Percentiles rank a stretch among this genome's conserved stretches.
These are phyloP conservation scores for pig (Sus scrofa) DNA, from an alignment of 2,113 vertebrate species.

Conservation along the genomic window T2T-Sscrofa CM000830.6:35703001-35703500, in stretches of 20 bases:
- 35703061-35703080: not conserved
- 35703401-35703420: not conserved
- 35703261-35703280: not conserved
- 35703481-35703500: constrained; percentile 25
- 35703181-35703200: not conserved
- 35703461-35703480: not conserved
- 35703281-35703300: not conserved
- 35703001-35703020: not conserved
- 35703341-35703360: not conserved
- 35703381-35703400: not conserved
- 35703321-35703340: not conserved
- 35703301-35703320: not conserved
- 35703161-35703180: not conserved
- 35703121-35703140: not conserved
- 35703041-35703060: not conserved
- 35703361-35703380: not conserved
- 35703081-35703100: not conserved
- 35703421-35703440: not conserved
- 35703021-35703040: not conserved
- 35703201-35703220: not conserved
- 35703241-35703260: not conserved
- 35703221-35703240: not conserved
- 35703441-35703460: not conserved
- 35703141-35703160: not conserved
- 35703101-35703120: not conserved